phyloP scores from a whole-genome alignment of 2,113 vertebrate species.

The Protobothrops flavoviridis region DNA sequence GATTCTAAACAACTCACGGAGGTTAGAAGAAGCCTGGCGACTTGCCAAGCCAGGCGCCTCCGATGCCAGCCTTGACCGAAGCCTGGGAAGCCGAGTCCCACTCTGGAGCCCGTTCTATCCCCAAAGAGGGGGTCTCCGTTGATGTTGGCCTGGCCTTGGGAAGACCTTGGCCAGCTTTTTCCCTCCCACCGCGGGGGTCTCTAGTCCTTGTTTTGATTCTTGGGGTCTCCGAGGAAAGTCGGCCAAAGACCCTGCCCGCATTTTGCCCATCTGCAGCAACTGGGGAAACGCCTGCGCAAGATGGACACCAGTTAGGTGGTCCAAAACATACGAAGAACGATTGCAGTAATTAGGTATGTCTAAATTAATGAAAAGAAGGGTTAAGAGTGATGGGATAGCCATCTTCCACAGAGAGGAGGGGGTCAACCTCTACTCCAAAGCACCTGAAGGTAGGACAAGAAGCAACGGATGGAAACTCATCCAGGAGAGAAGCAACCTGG shows the following conservation, averaged over 20 bases:
- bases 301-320: not conserved
- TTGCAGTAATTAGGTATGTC: not conserved
- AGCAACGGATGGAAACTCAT: not conserved
- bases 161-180: not conserved
- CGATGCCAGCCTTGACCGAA: not conserved
- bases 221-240: not conserved
- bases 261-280: not conserved
- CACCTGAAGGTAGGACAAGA: too few relatives aligned
- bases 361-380: not conserved
- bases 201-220: not conserved
- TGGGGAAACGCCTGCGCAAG: not conserved
- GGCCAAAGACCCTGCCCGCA: not conserved
- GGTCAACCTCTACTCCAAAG: too few relatives aligned
- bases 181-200: not conserved
- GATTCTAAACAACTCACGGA: not conserved
- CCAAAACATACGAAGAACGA: not conserved
- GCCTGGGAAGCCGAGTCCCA: not conserved
- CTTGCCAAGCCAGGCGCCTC: not conserved
- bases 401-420: too few relatives aligned
- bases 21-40: not conserved
- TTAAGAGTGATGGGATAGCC: not conserved
- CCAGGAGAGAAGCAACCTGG: not conserved
- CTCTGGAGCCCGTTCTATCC: not conserved
- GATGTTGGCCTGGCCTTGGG: not conserved
- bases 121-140: not conserved